Percentiles rank a stretch among this genome's conserved stretches.
Evolutionary conservation across 2,888 invertebrate species (phyloP).

Genomic region (Hydropsyche betteni): DNA sequence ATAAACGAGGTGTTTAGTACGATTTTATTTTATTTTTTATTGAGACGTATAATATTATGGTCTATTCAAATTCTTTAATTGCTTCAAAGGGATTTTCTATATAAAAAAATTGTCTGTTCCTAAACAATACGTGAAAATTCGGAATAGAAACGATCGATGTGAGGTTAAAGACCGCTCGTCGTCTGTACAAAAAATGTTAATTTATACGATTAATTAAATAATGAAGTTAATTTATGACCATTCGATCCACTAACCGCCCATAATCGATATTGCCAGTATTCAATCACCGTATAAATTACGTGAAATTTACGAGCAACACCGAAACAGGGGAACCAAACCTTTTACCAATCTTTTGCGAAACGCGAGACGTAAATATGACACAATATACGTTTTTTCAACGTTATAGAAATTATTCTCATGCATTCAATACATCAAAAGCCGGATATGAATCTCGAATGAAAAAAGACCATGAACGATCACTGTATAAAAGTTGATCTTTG

Average conservation of each 20-base stretch:
- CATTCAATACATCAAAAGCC: conserved; percentile 1
- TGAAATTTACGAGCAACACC: conserved; percentile 7
- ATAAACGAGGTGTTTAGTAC: too few relatives aligned
- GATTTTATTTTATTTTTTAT: too few relatives aligned
- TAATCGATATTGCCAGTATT: conserved; percentile 16
- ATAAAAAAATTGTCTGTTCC: too few relatives aligned
- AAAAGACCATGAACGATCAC: neutral
- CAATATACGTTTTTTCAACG: too few relatives aligned
- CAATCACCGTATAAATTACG: conserved; percentile 9
- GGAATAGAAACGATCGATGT: too few relatives aligned
- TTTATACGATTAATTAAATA: conserved; percentile 23
- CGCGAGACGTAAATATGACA: too few relatives aligned
- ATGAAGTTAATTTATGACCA: conserved; percentile 15
- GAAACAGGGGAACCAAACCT: neutral
- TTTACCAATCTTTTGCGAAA: neutral
- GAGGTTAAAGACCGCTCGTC: conserved; percentile 10
- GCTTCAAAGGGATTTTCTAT: too few relatives aligned
- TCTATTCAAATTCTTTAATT: too few relatives aligned
- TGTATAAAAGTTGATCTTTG: conserved; percentile 31
- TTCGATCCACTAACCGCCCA: conserved; percentile 18
- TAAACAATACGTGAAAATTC: too few relatives aligned
- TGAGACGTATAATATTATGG: too few relatives aligned
- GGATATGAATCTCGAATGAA: conserved; percentile 12
- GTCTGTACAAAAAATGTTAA: conserved; percentile 1
- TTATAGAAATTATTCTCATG: conserved; percentile 20